These are phyloP conservation scores for Brotula barbata DNA, from an alignment of 2,797 vertebrate species.

Conservation along the genomic window DNA sequence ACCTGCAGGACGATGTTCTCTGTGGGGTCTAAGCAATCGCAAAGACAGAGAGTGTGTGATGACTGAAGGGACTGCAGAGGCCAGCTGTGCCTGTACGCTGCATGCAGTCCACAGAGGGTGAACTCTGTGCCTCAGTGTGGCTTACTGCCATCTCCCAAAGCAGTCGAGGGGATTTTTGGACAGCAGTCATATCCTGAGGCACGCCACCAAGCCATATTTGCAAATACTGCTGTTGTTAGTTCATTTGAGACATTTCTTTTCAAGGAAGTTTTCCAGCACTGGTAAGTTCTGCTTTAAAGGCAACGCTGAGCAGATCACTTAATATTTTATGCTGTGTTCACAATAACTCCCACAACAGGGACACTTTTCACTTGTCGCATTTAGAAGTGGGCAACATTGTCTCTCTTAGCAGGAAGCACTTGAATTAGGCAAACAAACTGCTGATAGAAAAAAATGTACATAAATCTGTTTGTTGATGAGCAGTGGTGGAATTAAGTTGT, in stretches of 20 bases:
- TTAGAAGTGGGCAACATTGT: conserved; percentile 16
- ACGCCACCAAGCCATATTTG: conserved; percentile 61
- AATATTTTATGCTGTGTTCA: conserved; percentile 44
- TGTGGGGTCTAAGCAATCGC: conserved; percentile 86
- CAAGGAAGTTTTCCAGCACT: conserved; percentile 33
- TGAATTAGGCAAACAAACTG: background rate
- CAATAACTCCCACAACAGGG: conserved; percentile 28
- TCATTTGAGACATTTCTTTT: conserved; percentile 42
- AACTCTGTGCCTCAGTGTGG: conserved; percentile 42
- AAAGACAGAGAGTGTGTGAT: conserved; percentile 6
- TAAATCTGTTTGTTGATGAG: background rate
- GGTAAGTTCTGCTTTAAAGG: conserved; percentile 43
- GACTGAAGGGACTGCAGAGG: conserved; percentile 21
- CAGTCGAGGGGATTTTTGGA: conserved; percentile 35
- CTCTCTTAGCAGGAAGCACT: conserved; percentile 32
- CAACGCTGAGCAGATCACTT: conserved; percentile 33
- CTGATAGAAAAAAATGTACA: conserved; percentile 8
- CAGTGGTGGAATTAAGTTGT: background rate
- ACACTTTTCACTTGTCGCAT: conserved; percentile 31
- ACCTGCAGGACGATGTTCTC: conserved; percentile 90
- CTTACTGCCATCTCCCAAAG: conserved; percentile 49
- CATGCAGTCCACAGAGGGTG: conserved; percentile 25
- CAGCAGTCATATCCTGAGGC: conserved; percentile 57
- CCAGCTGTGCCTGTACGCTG: conserved; percentile 26
- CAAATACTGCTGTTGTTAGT: conserved; percentile 54